phyloP scores from a whole-genome alignment of 2,888 invertebrate species.

The Resseliella maxima region DNA sequence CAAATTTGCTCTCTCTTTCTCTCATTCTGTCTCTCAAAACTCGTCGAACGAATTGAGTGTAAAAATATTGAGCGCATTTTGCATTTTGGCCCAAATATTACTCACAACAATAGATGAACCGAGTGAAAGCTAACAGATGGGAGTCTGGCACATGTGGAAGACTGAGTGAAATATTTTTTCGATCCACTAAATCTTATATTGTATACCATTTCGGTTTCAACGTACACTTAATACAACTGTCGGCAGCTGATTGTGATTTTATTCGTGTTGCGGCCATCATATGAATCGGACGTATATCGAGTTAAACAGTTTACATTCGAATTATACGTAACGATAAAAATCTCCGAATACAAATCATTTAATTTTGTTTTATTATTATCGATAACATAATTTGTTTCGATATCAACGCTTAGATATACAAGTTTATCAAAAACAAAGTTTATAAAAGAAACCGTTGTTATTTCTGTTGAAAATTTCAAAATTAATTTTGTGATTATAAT shows the following conservation, averaged over 20 bases:
- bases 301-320: neutral
- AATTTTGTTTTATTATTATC: neutral
- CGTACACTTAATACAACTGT: neutral
- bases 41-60: neutral
- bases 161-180: neutral
- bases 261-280: constrained; percentile 33
- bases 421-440: no score
- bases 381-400: no score
- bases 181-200: constrained; percentile 11
- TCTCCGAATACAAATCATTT: neutral
- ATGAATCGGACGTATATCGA: constrained; percentile 31
- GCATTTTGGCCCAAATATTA: neutral
- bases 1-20: neutral
- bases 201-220: neutral
- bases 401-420: no score
- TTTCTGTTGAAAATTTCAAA: no score
- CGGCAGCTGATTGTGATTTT: constrained; percentile 35
- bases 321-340: neutral
- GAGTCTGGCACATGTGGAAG: neutral
- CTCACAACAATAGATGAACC: neutral
- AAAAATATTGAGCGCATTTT: constrained; percentile 8
- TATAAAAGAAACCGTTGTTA: no score
- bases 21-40: neutral
- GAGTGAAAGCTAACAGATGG: constrained; percentile 3
- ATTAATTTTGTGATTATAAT: neutral